These are phyloP conservation scores for Dendroctonus valens DNA, from an alignment of 1,140 invertebrate species.

Conservation along the genomic window DNA sequence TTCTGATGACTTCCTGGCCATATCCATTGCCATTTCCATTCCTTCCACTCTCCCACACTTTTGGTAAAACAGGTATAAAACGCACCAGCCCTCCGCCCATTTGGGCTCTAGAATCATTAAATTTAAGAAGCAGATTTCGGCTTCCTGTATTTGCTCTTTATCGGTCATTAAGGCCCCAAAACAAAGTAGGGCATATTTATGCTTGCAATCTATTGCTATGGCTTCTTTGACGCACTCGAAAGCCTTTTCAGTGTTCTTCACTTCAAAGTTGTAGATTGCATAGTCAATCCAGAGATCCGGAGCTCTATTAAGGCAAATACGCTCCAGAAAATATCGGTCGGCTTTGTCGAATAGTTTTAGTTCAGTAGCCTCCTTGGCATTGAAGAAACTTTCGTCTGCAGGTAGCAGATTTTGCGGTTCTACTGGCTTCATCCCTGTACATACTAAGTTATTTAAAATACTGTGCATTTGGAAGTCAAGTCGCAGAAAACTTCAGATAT, in stretches of 20 bases:
- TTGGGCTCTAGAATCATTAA: slow-evolving; percentile 32
- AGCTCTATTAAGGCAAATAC: slow-evolving; percentile 22
- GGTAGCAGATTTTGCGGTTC: background rate
- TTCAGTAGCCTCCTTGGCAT: slow-evolving; percentile 41
- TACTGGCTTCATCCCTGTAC: slow-evolving; percentile 19
- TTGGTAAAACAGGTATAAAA: slow-evolving; percentile 40
- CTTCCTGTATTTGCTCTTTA: slow-evolving; percentile 35
- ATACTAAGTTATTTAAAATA: slow-evolving; percentile 36
- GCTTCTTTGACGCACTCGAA: slow-evolving; percentile 42
- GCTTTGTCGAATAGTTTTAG: slow-evolving; percentile 30
- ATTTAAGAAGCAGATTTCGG: slow-evolving; percentile 44
- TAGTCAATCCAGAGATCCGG: slow-evolving; percentile 42
- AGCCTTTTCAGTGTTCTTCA: slow-evolving; percentile 33
- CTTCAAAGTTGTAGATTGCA: slow-evolving; percentile 42
- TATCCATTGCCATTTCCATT: slow-evolving; percentile 40
- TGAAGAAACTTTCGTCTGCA: slow-evolving; percentile 27
- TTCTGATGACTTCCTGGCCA: slow-evolving; percentile 38
- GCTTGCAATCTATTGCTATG: slow-evolving; percentile 31
- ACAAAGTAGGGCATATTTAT: slow-evolving; percentile 37
- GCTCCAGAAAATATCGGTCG: slow-evolving; percentile 40
- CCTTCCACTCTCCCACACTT: slow-evolving; percentile 38
- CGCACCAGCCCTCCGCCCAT: slow-evolving; percentile 44
- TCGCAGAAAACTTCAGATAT: slow-evolving; percentile 37
- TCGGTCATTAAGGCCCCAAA: slow-evolving; percentile 37
- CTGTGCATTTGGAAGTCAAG: slow-evolving; percentile 39